A percentile compares a stretch with the other conserved stretches of the same genome.
These are phyloP conservation scores for Cathartes aura DNA, from an alignment of 2,113 vertebrate species.

Conservation along the genomic window DNA sequence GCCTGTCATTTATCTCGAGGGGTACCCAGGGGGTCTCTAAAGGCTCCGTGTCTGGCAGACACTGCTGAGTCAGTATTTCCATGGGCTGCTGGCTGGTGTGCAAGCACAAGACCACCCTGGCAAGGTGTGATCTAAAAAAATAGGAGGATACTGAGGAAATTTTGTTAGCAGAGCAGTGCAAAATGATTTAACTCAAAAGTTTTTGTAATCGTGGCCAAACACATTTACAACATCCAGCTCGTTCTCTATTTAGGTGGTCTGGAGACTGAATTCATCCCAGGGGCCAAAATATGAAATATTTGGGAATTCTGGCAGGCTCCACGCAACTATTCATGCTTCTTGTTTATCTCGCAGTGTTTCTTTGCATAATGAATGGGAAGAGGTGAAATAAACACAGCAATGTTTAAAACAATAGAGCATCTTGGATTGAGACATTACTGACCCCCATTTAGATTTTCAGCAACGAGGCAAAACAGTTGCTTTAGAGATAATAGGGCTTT, in stretches of 20 bases:
- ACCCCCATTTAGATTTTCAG: not conserved
- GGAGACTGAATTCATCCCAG: not conserved
- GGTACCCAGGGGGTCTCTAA: not conserved
- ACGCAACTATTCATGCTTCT: not conserved
- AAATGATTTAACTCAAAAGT: slow-evolving; percentile 7
- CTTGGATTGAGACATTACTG: not conserved
- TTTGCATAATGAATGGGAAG: slow-evolving; percentile 44
- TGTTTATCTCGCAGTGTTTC: slow-evolving; percentile 16
- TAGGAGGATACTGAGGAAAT: not conserved
- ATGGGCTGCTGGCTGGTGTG: not conserved
- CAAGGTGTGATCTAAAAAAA: slow-evolving; percentile 2
- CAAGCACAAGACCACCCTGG: slow-evolving; percentile 2
- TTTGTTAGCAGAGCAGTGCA: not conserved
- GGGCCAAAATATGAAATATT: slow-evolving; percentile 56
- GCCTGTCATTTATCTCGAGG: not conserved
- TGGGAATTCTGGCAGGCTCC: slow-evolving; percentile 41
- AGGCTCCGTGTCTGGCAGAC: not conserved
- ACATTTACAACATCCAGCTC: not conserved
- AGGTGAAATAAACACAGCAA: slow-evolving; percentile 24
- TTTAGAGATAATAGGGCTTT: not conserved
- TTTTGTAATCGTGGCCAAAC: slow-evolving; percentile 33
- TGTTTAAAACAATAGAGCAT: slow-evolving; percentile 31
- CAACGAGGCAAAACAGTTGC: not conserved
- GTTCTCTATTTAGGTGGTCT: slow-evolving; percentile 56
- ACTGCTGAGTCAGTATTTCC: not conserved